These are phyloP conservation scores for Morpho achilles DNA, from an alignment of 2,888 invertebrate species.

Conservation along the genomic window DNA sequence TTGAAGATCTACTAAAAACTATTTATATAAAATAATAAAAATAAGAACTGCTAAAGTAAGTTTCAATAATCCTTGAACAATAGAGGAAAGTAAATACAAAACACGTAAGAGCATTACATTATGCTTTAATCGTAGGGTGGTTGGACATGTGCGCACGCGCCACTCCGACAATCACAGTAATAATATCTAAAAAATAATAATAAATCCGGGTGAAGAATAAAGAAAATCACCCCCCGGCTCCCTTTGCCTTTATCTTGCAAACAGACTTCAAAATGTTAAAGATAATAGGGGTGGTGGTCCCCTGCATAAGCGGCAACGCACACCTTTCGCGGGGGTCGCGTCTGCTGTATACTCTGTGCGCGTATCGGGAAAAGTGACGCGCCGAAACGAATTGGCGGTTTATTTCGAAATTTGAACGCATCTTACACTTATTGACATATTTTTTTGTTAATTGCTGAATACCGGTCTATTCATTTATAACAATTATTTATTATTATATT, in stretches of 20 bases:
- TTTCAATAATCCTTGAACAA: slow-evolving; percentile 68
- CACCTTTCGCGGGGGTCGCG: slow-evolving; percentile 72
- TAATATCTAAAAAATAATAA: slow-evolving; percentile 80
- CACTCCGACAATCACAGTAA: slow-evolving; percentile 70
- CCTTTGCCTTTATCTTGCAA: slow-evolving; percentile 78
- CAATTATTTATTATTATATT: no score
- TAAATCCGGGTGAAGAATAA: slow-evolving; percentile 79
- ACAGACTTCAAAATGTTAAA: slow-evolving; percentile 76
- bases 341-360: slow-evolving; percentile 16
- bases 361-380: slow-evolving; percentile 46
- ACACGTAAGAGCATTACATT: slow-evolving; percentile 68
- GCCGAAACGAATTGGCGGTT: slow-evolving; percentile 61
- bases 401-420: slow-evolving; percentile 57
- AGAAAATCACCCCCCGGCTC: slow-evolving; percentile 75
- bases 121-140: slow-evolving; percentile 53
- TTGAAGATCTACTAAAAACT: no score
- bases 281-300: slow-evolving; percentile 74
- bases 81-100: slow-evolving; percentile 50
- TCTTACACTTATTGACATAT: slow-evolving; percentile 30
- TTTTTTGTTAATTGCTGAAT: slow-evolving; percentile 4
- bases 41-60: slow-evolving; percentile 58
- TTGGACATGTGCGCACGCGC: slow-evolving; percentile 76
- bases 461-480: no score
- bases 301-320: slow-evolving; percentile 44
- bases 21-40: neutral